These are phyloP conservation scores for Malurus cyaneus DNA, from an alignment of 2,113 vertebrate species.

Conservation along the genomic window DNA sequence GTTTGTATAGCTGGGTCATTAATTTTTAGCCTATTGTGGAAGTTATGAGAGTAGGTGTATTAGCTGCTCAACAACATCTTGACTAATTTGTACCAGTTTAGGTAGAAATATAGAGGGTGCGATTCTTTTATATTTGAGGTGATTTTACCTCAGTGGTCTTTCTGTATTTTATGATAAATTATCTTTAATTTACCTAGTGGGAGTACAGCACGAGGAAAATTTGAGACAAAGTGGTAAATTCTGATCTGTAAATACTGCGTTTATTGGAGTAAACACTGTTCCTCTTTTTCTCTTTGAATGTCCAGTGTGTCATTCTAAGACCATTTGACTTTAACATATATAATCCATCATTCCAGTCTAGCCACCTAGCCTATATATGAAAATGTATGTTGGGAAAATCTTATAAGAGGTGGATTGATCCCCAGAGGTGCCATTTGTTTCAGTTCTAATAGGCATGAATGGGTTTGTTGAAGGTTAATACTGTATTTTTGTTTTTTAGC, in stretches of 20 bases:
- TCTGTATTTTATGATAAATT: neutral
- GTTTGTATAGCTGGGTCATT: neutral
- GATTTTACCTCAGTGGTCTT: neutral
- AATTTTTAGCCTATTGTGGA: slow-evolving; percentile 12
- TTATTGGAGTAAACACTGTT: neutral
- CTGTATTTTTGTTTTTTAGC: neutral
- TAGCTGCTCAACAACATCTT: neutral
- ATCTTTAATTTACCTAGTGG: neutral
- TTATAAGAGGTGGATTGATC: neutral
- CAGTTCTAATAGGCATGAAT: neutral
- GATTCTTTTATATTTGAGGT: neutral
- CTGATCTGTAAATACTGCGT: neutral
- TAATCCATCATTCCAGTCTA: neutral
- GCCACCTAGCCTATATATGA: neutral
- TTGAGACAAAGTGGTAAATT: neutral
- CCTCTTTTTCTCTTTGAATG: neutral
- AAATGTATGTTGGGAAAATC: neutral
- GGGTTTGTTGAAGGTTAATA: neutral
- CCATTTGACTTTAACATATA: neutral
- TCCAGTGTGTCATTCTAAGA: neutral
- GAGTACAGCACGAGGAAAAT: neutral
- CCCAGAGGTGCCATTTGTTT: neutral
- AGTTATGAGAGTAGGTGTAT: neutral
- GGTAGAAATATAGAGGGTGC: neutral
- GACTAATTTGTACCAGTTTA: neutral